Evolutionary conservation across 2,113 vertebrate species (phyloP), one percentile per base, ranked within the genome.

Genomic region (Epinephelus moara): DNA sequence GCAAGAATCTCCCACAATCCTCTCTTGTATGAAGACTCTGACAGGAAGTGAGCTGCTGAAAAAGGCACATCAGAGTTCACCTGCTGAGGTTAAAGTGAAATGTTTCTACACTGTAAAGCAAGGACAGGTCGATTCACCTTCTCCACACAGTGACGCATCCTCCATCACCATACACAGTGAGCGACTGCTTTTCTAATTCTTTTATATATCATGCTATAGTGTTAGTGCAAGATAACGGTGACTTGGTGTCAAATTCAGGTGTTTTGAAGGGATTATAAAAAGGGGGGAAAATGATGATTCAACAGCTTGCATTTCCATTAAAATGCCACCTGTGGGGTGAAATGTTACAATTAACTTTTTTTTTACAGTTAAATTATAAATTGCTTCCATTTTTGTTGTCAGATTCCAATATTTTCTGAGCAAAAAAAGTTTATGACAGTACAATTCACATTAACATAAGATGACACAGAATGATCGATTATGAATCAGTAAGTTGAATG

Each of bases 1-100:
- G 1, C 0, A 0, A 64, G 0, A 0, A 69, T 0, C 0, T 42
- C 0, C 4, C 0, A 25, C 0, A 37, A 1, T 0, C 0, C 3
- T 4, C 21, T 13, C 67, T 0, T 87, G 84, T 84, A 6, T 5
- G 27, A 1, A 69, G 47, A 75, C 14, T 15, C 53, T 83, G 63
- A 82, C 75, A 66, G 82, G 73, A 53, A 49, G 15, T 42, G 68
- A 85, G 17, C 63, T 92, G 76, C 55, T 92, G 63, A 17, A 0
- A 50, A 52, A 52, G 33, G 0, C 47, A 17, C 0, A 30, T 1
- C 53, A 30, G 6, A 49, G 0, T 21, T 67, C 66, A 59, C 75
- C 86, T 42, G 75, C 75, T 71, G 25, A 21, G 1, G 50, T 91
- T 23, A 0, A 62, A 71, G 49, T 90, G 1, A 30, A 0, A 4